Evolutionary conservation across 2,888 invertebrate genomes (phyloP).

Genomic region (Griposia aprilina): DNA sequence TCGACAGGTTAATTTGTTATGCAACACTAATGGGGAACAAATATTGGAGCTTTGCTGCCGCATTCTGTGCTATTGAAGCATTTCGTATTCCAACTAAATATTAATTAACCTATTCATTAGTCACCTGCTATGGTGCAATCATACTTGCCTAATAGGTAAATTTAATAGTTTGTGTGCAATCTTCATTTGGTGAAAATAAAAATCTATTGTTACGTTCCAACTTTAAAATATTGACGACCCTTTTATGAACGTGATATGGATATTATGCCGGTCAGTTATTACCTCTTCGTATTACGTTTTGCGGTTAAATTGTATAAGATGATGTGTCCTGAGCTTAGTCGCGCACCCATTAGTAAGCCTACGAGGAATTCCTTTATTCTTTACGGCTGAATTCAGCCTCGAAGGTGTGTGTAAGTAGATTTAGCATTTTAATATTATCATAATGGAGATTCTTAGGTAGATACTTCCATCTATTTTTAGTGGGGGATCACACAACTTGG

Average conservation of each 20-base stretch:
- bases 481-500: neutral
- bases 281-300: conserved; percentile 6
- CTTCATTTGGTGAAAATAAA: conserved; percentile 9
- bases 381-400: conserved; percentile 22
- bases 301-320: conserved; percentile 17
- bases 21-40: conserved; percentile 65
- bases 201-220: neutral
- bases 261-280: conserved; percentile 4
- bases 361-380: conserved; percentile 20
- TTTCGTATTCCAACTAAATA: conserved; percentile 60
- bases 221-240: neutral
- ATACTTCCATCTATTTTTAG: conserved; percentile 4
- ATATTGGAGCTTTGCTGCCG: conserved; percentile 61
- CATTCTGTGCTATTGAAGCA: conserved; percentile 60
- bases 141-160: conserved; percentile 22
- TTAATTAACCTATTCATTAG: conserved; percentile 58
- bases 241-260: neutral
- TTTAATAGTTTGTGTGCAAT: conserved; percentile 14
- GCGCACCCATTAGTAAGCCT: conserved; percentile 32
- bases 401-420: neutral
- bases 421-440: conserved; percentile 43
- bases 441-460: neutral
- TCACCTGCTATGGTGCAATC: conserved; percentile 44
- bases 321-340: neutral
- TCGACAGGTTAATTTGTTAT: conserved; percentile 60